Base-by-base conservation (phyloP, 2,888 invertebrate genomes). In the Pilophorus perplexus region DNA sequence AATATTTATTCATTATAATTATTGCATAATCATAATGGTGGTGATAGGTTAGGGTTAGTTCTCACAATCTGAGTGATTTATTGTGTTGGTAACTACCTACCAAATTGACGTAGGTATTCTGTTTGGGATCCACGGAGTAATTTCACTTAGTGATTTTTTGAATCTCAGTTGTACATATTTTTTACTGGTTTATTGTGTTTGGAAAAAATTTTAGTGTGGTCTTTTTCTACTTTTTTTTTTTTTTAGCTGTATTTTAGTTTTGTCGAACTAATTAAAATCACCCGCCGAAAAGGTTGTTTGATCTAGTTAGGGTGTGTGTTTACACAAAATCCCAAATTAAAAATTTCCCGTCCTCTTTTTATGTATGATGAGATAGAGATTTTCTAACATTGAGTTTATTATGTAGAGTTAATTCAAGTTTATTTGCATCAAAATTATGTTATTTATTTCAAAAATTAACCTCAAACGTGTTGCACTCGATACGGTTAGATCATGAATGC, bases 101-200 rank as follows among this genome's bases (percentile, higher is more conserved):
- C 42, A 6, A n/a, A n/a, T n/a, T n/a, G n/a, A n/a, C n/a, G n/a
- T n/a, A n/a, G n/a, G n/a, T 46, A 23, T 46, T 25, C 25, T 46
- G 10, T 10, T 20, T 20, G 46, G 22, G 46, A 46, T 46, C 12
- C n/a, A n/a, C n/a, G n/a, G n/a, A n/a, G n/a, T n/a, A n/a, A n/a
- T n/a, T n/a, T n/a, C n/a, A n/a, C n/a, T n/a, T n/a, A n/a, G n/a
- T n/a, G n/a, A n/a, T n/a, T n/a, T n/a, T 46, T 22, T 46, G 46
- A 46, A 46, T 46, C 46, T 46, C 46, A 46, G 22, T 5, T 46
- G 46, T 46, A 46, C 14, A 46, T 46, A 46, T 3, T 22, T 46
- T 46, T 46, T 44, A 2, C 14, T 5, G 14, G 20, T n/a, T 42
- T 44, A 22, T 22, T 46, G 25, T 46, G 22, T 42, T 22, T 22